These are phyloP conservation scores for Falco concolor DNA, from an alignment of 2,797 vertebrate genomes.

Conservation along the genomic window DNA sequence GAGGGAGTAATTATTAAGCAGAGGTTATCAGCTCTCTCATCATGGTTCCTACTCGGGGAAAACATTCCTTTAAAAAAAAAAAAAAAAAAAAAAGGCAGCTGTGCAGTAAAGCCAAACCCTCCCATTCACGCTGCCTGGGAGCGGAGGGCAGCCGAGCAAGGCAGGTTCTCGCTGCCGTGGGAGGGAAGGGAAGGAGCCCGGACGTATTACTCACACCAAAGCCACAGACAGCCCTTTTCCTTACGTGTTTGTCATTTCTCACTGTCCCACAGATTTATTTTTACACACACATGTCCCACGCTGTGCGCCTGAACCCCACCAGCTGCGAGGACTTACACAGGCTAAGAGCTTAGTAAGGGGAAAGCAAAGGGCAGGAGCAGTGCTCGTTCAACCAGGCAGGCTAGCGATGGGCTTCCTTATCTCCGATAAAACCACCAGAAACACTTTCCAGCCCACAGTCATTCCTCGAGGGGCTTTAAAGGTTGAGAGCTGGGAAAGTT, in stretches of 20 bases:
- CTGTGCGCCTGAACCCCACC: background rate
- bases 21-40: background rate
- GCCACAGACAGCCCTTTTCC: background rate
- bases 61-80: background rate
- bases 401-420: background rate
- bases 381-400: accelerated
- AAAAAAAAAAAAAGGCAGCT: background rate
- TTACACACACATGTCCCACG: accelerated
- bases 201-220: background rate
- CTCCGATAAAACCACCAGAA: background rate
- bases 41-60: background rate
- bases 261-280: background rate
- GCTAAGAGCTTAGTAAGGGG: background rate
- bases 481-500: background rate
- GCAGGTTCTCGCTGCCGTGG: accelerated
- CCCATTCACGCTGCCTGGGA: accelerated
- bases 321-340: background rate
- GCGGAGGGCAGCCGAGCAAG: background rate
- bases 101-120: background rate
- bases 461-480: background rate
- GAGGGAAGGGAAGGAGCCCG: background rate
- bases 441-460: background rate
- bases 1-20: background rate
- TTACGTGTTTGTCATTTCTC: background rate
- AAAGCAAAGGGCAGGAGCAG: background rate